Evolutionary conservation across 2,888 invertebrate genomes (phyloP).

Genomic region (Hirtodrosophila confusa): DNA sequence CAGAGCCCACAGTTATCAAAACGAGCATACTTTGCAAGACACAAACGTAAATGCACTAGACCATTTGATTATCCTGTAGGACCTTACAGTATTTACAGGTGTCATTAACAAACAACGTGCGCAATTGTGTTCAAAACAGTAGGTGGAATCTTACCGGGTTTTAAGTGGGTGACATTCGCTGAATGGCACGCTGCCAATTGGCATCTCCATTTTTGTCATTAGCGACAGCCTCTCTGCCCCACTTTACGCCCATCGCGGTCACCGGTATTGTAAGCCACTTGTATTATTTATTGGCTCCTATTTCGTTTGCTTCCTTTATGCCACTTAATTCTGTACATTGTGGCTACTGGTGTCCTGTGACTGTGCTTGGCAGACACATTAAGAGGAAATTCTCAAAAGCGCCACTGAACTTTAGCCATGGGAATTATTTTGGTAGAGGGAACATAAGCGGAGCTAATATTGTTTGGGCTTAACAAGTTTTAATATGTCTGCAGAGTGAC

Average conservation of each 20-base stretch:
- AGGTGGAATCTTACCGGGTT: constrained; percentile 41
- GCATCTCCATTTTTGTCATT: constrained; percentile 25
- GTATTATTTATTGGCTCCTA: constrained; percentile 35
- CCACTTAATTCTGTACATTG: constrained; percentile 40
- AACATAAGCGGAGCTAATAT: too few relatives aligned
- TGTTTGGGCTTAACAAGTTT: too few relatives aligned
- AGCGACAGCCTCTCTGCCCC: constrained; percentile 34
- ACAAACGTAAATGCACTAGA: constrained; percentile 13
- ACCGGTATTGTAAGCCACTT: constrained; percentile 34
- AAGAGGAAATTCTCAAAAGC: neutral
- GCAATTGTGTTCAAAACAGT: constrained; percentile 1
- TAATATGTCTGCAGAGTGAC: too few relatives aligned
- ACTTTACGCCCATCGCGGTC: constrained; percentile 36
- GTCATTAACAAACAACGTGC: constrained; percentile 27
- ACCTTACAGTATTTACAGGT: constrained; percentile 54
- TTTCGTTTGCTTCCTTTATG: constrained; percentile 29
- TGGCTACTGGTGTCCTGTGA: neutral
- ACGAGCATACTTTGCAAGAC: neutral
- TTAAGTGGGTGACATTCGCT: constrained; percentile 45
- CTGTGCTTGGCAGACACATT: neutral
- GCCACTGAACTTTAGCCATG: too few relatives aligned
- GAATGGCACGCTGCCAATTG: constrained; percentile 36
- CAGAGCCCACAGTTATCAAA: constrained; percentile 23
- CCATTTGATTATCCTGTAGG: neutral
- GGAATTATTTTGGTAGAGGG: too few relatives aligned